Evolutionary conservation across 2,797 vertebrate genomes (phyloP), one percentile per base, ranked within the genome.

Genomic region (Toxotes lorentzi): DNA sequence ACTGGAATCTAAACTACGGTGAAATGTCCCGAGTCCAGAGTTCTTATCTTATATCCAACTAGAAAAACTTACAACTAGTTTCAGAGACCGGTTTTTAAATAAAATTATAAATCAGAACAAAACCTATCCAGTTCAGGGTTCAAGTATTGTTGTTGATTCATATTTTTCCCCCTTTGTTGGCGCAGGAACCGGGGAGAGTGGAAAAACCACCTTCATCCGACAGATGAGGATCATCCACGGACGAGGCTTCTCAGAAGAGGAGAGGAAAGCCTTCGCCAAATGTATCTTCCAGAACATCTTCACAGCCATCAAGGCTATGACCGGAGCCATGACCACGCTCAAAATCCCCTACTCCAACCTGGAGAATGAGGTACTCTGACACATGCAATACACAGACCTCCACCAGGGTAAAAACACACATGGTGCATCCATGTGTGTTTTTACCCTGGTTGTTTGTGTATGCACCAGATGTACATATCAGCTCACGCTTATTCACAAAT

Each of bases 181-280:
- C 23, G 48, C 78, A 96, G 95, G 95, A 71, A 95, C 95, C 0
- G 95, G 95, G 6, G 95, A 96, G 76, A 96, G 95, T 14, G 95
- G 95, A 0, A 96, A 96, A 91, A 96, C 95, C 59, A 96, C 95
- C 24, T 96, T 96, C 87, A 94, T 96, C 85, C 91, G 95, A 45
- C 95, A 96, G 90, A 96, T 96, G 95, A 93, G 94, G 72, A 96
- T 96, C 86, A 96, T 96, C 81, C 95, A 96, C 1, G 95, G 95
- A 1, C 87, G 88, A 10, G 95, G 95, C 58, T 96, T 91, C 83
- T 94, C 95, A 21, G 95, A 95, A n/a, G 94, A 95, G 7, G 95
- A 96, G 51, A 92, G 95, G 63, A 93, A 82, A 56, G 32, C 80
- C 59, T 96, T 95, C 10, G 14, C 90, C 40, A 95, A 95, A 83